These are phyloP conservation scores for Styela plicata DNA, from an alignment of 23 tunicate species.

Conservation along the genomic window DNA sequence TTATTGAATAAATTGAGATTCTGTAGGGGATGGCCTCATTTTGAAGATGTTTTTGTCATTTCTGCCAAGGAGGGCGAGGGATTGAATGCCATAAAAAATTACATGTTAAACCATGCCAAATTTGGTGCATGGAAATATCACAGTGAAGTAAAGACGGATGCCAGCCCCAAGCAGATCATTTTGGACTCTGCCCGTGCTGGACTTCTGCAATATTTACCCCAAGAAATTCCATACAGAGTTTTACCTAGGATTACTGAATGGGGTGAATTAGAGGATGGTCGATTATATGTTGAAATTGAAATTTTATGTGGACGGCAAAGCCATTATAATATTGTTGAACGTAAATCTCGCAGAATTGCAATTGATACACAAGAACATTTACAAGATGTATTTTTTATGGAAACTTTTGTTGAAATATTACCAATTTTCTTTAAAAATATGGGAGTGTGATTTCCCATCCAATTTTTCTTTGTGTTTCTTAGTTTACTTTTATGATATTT, in stretches of 20 bases:
- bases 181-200: constrained; percentile 49
- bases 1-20: constrained; percentile 50
- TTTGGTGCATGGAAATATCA: constrained; percentile 65
- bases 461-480: too few species aligned
- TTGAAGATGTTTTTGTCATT: constrained; percentile 81
- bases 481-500: too few species aligned
- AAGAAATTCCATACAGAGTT: constrained; percentile 79
- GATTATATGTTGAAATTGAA: constrained; percentile 15
- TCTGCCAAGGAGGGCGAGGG: constrained; percentile 42
- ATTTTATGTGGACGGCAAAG: constrained; percentile 10
- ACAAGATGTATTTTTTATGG: constrained; percentile 33
- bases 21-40: constrained; percentile 82
- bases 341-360: neutral
- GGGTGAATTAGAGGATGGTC: constrained; percentile 25
- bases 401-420: constrained; percentile 3
- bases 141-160: constrained; percentile 45
- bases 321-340: constrained; percentile 1
- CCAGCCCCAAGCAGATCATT: constrained; percentile 46
- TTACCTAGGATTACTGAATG: constrained; percentile 35
- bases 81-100: constrained; percentile 4
- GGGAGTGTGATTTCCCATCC: neutral
- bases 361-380: constrained; percentile 24
- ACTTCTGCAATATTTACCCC: constrained; percentile 57
- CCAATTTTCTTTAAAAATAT: constrained; percentile 16
- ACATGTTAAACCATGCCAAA: constrained; percentile 37